Conservation (phyloP, 2,888 invertebrate genomes). For the Subacronicta megacephala region DNA sequence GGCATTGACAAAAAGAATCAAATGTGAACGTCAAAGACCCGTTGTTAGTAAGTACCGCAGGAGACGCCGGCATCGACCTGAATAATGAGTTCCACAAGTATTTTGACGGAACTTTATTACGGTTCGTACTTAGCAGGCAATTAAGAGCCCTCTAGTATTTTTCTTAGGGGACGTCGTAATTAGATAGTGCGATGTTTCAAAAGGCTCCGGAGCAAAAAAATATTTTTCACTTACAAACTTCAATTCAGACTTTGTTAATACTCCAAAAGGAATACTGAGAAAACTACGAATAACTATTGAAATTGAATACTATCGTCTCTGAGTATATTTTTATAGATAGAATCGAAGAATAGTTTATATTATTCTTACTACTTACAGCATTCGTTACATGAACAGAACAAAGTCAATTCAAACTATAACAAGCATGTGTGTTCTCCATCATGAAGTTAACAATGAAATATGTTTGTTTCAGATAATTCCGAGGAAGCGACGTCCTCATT, state of each 20-base stretch:
- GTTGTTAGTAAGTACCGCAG: constrained; percentile 59
- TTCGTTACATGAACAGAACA: constrained; percentile 10
- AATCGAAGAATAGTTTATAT: not conserved
- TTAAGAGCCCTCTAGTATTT: constrained; percentile 67
- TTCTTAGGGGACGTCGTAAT: constrained; percentile 64
- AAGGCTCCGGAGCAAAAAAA: constrained; percentile 42
- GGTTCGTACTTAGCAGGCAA: constrained; percentile 69
- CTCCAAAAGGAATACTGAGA: constrained; percentile 29
- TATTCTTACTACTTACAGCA: not conserved
- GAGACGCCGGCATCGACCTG: constrained; percentile 59
- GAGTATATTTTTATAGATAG: not conserved
- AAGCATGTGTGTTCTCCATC: constrained; percentile 38
- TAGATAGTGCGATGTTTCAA: constrained; percentile 59
- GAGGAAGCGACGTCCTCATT: constrained; percentile 57
- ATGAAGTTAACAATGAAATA: constrained; percentile 54
- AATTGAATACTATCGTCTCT: constrained; percentile 6
- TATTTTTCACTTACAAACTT: constrained; percentile 41
- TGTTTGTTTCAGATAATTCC: constrained; percentile 76
- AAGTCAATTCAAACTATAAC: constrained; percentile 41
- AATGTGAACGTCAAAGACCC: constrained; percentile 61
- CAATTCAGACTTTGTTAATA: constrained; percentile 20
- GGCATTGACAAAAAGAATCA: constrained; percentile 61
- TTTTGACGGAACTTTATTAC: constrained; percentile 71
- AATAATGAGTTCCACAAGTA: constrained; percentile 74
- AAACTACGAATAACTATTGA: constrained; percentile 7